These are phyloP conservation scores for Thalpophila matura DNA, from an alignment of 2,888 invertebrate genomes.

Conservation along the genomic window DNA sequence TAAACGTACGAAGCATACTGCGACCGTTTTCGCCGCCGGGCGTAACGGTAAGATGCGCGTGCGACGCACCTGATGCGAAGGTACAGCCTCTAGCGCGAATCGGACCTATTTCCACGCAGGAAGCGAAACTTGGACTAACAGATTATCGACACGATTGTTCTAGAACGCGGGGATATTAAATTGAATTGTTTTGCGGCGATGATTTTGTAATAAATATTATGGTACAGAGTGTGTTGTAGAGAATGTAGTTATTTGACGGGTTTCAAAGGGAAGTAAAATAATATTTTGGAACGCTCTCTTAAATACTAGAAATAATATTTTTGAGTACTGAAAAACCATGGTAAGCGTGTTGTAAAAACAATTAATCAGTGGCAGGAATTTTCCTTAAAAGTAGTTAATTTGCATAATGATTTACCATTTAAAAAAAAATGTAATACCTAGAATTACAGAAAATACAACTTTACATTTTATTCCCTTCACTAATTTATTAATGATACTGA, in stretches of 20 bases:
- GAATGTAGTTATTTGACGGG: background rate
- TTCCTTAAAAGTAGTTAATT: no score
- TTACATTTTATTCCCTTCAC: background rate
- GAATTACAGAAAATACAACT: no score
- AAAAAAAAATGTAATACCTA: no score
- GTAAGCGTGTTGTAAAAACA: no score
- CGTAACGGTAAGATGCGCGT: slow-evolving; percentile 79
- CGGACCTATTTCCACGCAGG: slow-evolving; percentile 62
- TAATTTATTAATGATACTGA: slow-evolving; percentile 24
- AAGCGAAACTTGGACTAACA: slow-evolving; percentile 59
- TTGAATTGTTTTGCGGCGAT: slow-evolving; percentile 50
- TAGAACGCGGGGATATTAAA: slow-evolving; percentile 50
- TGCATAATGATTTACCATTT: no score
- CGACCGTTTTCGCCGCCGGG: slow-evolving; percentile 76
- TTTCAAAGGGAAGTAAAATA: background rate
- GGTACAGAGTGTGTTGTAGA: background rate
- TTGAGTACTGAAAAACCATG: background rate
- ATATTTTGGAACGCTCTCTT: no score
- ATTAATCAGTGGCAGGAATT: no score
- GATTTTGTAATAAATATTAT: slow-evolving; percentile 24
- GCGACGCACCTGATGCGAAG: slow-evolving; percentile 79
- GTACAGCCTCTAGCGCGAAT: slow-evolving; percentile 69
- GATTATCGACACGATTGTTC: slow-evolving; percentile 65
- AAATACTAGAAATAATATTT: background rate
- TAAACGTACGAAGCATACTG: slow-evolving; percentile 32